A percentile compares a stretch with the other conserved stretches of the same genome.
Conservation (phyloP, 2,888 invertebrate genomes). For the Thereva nobilitata region DNA sequence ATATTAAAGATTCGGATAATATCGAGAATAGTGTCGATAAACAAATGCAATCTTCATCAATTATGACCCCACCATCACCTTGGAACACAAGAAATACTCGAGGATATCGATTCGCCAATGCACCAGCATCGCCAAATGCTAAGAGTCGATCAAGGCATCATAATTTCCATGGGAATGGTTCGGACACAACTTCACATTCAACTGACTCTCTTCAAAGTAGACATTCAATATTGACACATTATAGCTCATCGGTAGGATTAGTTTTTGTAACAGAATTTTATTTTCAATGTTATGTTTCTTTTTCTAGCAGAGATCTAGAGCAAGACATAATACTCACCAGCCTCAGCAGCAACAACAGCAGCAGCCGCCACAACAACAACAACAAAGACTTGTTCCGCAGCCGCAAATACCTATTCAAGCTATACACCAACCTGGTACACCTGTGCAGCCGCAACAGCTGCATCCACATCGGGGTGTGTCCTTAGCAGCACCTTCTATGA, state of each 20-base stretch:
- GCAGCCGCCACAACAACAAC: constrained; percentile 42
- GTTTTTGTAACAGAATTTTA: constrained; percentile 17
- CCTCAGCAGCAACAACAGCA: constrained; percentile 48
- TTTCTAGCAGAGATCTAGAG: constrained; percentile 50
- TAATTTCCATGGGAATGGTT: constrained; percentile 53
- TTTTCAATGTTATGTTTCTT: neutral
- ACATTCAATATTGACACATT: constrained; percentile 60
- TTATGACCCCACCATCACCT: constrained; percentile 58
- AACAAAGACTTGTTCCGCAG: constrained; percentile 34
- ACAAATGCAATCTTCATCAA: constrained; percentile 49
- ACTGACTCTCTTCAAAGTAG: constrained; percentile 70
- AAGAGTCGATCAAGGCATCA: constrained; percentile 53
- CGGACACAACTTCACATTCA: constrained; percentile 68
- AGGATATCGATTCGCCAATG: constrained; percentile 51
- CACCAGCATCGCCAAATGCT: constrained; percentile 52
- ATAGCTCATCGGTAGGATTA: constrained; percentile 57
- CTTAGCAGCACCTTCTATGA: constrained; percentile 47
- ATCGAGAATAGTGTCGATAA: constrained; percentile 30
- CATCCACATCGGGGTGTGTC: constrained; percentile 21
- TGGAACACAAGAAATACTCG: constrained; percentile 55
- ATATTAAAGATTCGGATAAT: constrained; percentile 29
- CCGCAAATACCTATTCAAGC: constrained; percentile 33
- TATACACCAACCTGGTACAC: constrained; percentile 46
- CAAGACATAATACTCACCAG: constrained; percentile 47
- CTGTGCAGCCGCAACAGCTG: constrained; percentile 45